Conservation (phyloP, 2,113 vertebrate genomes). For the Thomomys bottae region DNA sequence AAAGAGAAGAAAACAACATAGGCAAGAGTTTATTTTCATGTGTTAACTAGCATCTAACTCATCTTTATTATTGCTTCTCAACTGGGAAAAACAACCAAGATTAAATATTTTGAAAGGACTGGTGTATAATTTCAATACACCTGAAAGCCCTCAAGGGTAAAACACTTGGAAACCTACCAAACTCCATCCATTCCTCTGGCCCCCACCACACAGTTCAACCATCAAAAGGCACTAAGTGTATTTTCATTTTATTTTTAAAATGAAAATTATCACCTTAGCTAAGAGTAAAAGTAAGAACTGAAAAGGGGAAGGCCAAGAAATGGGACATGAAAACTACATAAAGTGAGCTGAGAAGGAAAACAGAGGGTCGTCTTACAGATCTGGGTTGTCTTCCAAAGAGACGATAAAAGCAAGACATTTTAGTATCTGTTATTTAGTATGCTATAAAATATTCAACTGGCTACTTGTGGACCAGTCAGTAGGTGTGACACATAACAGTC, state of each 20-base stretch:
- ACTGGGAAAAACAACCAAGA: background rate
- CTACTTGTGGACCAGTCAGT: background rate
- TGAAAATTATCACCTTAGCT: background rate
- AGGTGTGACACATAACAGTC: background rate
- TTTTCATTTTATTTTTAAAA: constrained; percentile 6
- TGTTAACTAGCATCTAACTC: background rate
- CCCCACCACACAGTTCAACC: background rate
- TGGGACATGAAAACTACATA: background rate
- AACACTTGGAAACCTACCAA: background rate
- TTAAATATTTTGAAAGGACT: constrained; percentile 23
- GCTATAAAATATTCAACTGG: background rate
- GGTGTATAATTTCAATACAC: background rate
- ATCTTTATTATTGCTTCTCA: background rate
- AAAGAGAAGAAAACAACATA: no score
- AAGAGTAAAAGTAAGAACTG: background rate
- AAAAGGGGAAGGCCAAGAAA: background rate
- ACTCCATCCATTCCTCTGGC: background rate
- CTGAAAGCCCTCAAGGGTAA: background rate
- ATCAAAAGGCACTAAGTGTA: background rate
- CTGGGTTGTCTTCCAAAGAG: constrained; percentile 9
- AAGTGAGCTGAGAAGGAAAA: background rate
- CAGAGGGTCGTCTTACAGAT: background rate
- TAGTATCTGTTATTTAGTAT: background rate
- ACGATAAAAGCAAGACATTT: background rate
- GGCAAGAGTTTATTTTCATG: background rate